Evolutionary conservation across 2,113 vertebrate genomes (phyloP), one percentile per base, ranked within the genome.

Genomic region (Chloropsis hardwickii): DNA sequence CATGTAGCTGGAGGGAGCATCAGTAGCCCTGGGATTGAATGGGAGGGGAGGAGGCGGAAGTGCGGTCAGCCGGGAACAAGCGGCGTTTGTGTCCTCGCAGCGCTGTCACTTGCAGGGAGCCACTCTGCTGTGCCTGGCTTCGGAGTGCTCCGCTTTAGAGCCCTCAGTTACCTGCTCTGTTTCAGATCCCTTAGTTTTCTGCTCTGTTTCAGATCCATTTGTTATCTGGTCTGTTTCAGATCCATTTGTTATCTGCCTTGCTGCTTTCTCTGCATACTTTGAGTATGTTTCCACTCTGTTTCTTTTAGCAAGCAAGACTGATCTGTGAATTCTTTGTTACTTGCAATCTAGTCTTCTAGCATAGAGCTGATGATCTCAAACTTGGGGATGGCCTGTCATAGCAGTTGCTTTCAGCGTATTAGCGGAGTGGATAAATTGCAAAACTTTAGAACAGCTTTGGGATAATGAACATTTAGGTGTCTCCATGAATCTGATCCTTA

Each of bases 21-120:
- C 88, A 0, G 80, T 5, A 7, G 69, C 40, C 2, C 61, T 1
- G 40, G 86, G 80, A 8, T 22, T 87, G 90, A 81, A 86, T 94
- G 92, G 47, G 39, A 74, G 76, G 81, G 88, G 81, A 96, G 94
- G 93, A 81, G 94, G 73, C 70, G 58, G 95, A 95, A 92, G 79
- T 82, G 86, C 58, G 24, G 14, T 5, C 91, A 31, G 80, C 2
- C 2, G 44, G 11, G 85, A 85, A 47, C 89, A 54, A 23, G 28
- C 80, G 0, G 61, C 4, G 4, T 13, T 73, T 47, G 70, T 92
- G 72, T 11, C 73, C 56, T 35, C 5, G 47, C 39, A 0, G 25
- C n/a, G 48, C 50, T 88, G 74, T 45, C 77, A 13, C 91, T 76
- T 10, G 65, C 58, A 6, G 54, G 33, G 70, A 50, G 27, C 6